Evolutionary conservation across 2,113 vertebrate genomes (phyloP).

Genomic region (Neoarius graeffei): DNA sequence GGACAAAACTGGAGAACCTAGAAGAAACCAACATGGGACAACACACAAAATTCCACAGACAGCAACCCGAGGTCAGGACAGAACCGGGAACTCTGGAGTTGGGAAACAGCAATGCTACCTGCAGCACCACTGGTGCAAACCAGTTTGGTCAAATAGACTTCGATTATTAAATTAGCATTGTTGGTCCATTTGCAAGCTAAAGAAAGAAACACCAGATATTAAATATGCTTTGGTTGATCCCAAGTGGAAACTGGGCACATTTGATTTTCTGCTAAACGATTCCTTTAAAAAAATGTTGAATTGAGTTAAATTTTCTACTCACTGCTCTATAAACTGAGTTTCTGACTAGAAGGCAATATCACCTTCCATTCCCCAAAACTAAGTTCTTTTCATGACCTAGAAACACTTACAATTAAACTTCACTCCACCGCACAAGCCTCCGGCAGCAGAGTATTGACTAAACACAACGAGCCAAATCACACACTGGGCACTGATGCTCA

Average conservation of each 20-base stretch:
- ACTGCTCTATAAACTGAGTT: background rate
- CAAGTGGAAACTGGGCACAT: background rate
- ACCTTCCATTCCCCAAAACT: slow-evolving; percentile 1
- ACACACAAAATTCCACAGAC: background rate
- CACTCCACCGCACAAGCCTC: background rate
- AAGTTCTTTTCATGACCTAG: slow-evolving; percentile 9
- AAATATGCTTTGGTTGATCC: background rate
- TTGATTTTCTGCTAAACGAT: background rate
- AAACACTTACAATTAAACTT: slow-evolving; percentile 26
- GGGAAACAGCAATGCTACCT: background rate
- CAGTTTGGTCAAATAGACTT: background rate
- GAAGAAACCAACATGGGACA: background rate
- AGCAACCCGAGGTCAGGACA: background rate
- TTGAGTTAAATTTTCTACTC: background rate
- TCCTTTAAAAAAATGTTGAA: background rate
- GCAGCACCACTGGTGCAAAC: background rate
- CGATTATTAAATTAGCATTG: background rate
- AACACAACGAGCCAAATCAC: slow-evolving; percentile 40
- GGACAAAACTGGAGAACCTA: background rate
- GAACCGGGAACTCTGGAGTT: background rate
- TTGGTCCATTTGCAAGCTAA: background rate
- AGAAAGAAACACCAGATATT: background rate
- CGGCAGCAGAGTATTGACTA: slow-evolving; percentile 26
- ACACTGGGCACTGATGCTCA: slow-evolving; percentile 36
- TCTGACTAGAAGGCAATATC: background rate